Base-by-base conservation (phyloP, 1,140 invertebrate genomes). In the Drosophila kurseongensis region DNA sequence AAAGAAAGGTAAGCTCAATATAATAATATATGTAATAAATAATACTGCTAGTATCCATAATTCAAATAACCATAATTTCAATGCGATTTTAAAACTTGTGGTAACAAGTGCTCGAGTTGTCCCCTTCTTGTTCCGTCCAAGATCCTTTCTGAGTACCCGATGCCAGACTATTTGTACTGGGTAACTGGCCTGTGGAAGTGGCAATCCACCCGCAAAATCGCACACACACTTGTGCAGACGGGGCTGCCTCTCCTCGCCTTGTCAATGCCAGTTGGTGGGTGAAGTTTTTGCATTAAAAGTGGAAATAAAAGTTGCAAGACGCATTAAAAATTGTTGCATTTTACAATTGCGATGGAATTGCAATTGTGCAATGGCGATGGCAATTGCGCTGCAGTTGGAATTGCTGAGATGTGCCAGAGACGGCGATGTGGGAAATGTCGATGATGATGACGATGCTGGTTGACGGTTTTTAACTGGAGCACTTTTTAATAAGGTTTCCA, bases 261-360 rank as follows among this genome's bases (percentile, higher is more conserved):
- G 61, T 58, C 74, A 68, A 67, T 76, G 54, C 61, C 62, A 29
- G 35, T 52, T 45, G 48, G 38, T 32, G 55, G 62, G 23, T 61
- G 60, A 82, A 82, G 61, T 82, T 79, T 86, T 76, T 79, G 84
- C 82, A 86, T 86, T 88, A 88, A 86, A 75, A 83, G 55, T 78
- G 75, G 71, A 83, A 83, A 83, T 83, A 88, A 89, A 88, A 88
- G 79, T 83, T 83, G 83, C 79, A 74, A 80, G 68, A 72, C 67
- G 84, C 83, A 88, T 88, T 86, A 88, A 88, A 85, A 88, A 89
- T 89, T 89, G 83, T 88, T 89, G 80, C 83, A 89, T 83, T 89
- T 83, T 65, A 68, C 71, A 83, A 83, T 76, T 83, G 66, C 54
- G 42, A 41, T 36, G 65, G 68, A 72, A 71, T 71, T 83, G 82